A percentile compares a stretch with the other conserved stretches of the same genome.
Conservation (phyloP, 2,797 vertebrate genomes). For the Arrhamphus sclerolepis region DNA sequence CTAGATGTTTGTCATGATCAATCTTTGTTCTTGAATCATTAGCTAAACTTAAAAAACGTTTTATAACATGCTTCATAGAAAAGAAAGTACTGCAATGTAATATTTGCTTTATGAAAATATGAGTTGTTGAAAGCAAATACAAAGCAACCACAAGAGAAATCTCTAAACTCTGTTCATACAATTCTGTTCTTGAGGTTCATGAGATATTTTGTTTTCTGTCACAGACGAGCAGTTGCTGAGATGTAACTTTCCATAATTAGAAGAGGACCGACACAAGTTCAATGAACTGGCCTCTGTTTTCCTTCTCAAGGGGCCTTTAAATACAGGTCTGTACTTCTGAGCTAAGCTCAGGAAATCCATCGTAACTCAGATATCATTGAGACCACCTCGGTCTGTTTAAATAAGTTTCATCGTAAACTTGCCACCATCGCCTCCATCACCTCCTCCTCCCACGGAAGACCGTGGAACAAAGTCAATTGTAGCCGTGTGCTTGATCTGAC, state of each 20-base stretch:
- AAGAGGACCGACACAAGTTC: slow-evolving; percentile 21
- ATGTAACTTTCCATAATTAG: slow-evolving; percentile 46
- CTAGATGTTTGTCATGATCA: slow-evolving; percentile 24
- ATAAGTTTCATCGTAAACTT: slow-evolving; percentile 87
- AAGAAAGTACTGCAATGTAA: slow-evolving; percentile 4
- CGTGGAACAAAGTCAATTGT: slow-evolving; percentile 87
- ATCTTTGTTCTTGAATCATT: slow-evolving; percentile 11
- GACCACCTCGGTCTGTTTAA: slow-evolving; percentile 53
- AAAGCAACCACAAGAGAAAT: slow-evolving; percentile 16
- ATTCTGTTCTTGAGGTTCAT: slow-evolving; percentile 27
- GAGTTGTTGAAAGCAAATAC: slow-evolving; percentile 20
- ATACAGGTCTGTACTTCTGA: slow-evolving; percentile 14
- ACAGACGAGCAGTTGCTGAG: slow-evolving; percentile 33
- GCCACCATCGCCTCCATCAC: slow-evolving; percentile 76
- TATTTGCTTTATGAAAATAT: slow-evolving; percentile 17
- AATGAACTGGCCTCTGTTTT: slow-evolving; percentile 27
- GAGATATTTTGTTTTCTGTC: slow-evolving; percentile 44
- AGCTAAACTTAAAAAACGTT: slow-evolving; percentile 13
- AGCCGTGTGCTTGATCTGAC: slow-evolving; percentile 87
- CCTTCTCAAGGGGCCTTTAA: slow-evolving; percentile 21
- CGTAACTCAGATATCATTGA: no score
- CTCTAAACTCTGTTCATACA: slow-evolving; percentile 23
- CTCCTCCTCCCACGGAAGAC: slow-evolving; percentile 78
- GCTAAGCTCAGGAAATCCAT: no score
- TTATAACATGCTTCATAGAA: slow-evolving; percentile 39